These are phyloP conservation scores for Amphiprion percula DNA, from an alignment of 2,113 vertebrate species.

Conservation along the genomic window DNA sequence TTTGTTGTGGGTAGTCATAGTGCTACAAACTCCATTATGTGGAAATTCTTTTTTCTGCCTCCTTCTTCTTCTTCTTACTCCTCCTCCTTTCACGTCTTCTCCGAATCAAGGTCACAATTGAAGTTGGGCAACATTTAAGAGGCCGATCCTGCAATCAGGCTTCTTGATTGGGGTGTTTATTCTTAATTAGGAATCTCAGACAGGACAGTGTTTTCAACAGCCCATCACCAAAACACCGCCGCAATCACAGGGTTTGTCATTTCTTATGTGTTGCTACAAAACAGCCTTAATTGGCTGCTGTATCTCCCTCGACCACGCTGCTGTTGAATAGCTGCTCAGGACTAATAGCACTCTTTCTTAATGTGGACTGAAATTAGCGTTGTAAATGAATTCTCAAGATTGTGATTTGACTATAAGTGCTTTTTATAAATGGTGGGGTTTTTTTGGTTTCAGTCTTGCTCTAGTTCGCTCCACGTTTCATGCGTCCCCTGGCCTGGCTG, in stretches of 20 bases:
- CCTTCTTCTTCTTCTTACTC: background rate
- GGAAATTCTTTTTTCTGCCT: constrained; percentile 5
- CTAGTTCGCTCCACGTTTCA: background rate
- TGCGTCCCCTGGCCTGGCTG: constrained; percentile 8
- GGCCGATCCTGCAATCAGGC: constrained; percentile 67
- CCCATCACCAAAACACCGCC: constrained; percentile 31
- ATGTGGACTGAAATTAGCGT: constrained; percentile 36
- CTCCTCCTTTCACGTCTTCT: background rate
- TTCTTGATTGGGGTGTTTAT: constrained; percentile 75
- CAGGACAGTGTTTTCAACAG: constrained; percentile 36
- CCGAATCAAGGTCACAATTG: constrained; percentile 61
- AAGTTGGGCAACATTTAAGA: constrained; percentile 54
- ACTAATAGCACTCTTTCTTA: constrained; percentile 42
- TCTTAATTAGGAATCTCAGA: constrained; percentile 66
- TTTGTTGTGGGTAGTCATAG: background rate
- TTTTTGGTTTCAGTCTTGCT: constrained; percentile 4
- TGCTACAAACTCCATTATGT: constrained; percentile 33
- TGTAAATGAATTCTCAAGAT: constrained; percentile 50
- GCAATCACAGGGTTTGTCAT: constrained; percentile 73
- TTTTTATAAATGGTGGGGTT: constrained; percentile 6
- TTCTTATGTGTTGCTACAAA: constrained; percentile 57
- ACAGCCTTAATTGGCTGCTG: constrained; percentile 63
- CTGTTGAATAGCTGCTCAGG: constrained; percentile 43
- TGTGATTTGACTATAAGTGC: constrained; percentile 5
- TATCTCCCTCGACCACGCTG: constrained; percentile 25